Base-by-base conservation (phyloP, 2,797 vertebrate genomes). In the Myripristis murdjan region DNA sequence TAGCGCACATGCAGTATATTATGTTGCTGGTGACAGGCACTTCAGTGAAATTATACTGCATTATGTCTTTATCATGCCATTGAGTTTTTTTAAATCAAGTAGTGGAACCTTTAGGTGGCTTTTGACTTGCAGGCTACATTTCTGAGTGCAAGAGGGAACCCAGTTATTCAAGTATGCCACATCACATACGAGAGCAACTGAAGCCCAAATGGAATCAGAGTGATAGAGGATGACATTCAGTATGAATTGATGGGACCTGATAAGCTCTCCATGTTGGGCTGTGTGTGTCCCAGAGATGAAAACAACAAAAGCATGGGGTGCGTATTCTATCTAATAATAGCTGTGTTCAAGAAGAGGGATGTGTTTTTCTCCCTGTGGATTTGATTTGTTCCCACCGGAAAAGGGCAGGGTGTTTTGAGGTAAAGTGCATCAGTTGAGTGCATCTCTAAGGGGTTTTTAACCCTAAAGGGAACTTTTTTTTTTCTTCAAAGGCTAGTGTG, bases 371-470 rank as follows among this genome's bases (percentile, higher is more conserved):
- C 71, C 78, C 78, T 47, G 78, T 76, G 76, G 70, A 82, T 41
- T 53, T 59, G 68, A 82, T 82, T 63, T 84, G 53, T 33, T 90
- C 71, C 68, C 82, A 55, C 72, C 61, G 78, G 87, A 74, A 82
- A 79, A 52, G 61, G 54, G 8, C 22, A 20, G 70, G 72, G 67
- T 77, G 76, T 85, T 86, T 82, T 77, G 70, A 87, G 88, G 79
- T 90, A 77, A 88, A 89, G 87, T 82, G 77, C 85, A 87, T 90
- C 81, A 81, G 81, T 77, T 82, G 84, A 91, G 85, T 87, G 81
- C 83, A 74, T 87, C 73, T 87, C 82, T 78, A 70, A 85, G 72
- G 85, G 64, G 1, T 23, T 73, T 89, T 84, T 79, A 81, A 86
- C 77, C 74, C 80, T 87, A 75, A 76, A 84, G 86, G 76, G 58